phyloP scores from a whole-genome alignment of 2,113 vertebrate species.

The Oreocharis arfaki region DNA sequence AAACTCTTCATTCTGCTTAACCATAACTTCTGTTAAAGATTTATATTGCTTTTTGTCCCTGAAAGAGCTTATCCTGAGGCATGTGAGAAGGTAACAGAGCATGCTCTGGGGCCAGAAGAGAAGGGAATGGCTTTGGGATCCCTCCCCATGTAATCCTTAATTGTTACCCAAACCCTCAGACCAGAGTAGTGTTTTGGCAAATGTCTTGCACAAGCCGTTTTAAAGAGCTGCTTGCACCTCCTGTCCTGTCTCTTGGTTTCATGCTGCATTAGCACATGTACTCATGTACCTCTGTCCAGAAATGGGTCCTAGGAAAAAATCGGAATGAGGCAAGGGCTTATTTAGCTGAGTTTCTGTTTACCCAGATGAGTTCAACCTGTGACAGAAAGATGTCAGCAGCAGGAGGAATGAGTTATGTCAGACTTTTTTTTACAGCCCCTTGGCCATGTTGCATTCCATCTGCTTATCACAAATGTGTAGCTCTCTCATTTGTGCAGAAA shows the following conservation, averaged over 20 bases:
- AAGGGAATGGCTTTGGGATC: not conserved
- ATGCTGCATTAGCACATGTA: accelerated
- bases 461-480: not conserved
- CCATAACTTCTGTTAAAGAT: not conserved
- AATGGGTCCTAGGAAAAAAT: not conserved
- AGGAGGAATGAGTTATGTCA: not conserved
- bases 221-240: not conserved
- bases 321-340: not conserved
- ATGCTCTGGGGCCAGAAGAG: not conserved
- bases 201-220: accelerated
- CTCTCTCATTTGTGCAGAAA: not conserved
- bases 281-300: not conserved
- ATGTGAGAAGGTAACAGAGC: not conserved
- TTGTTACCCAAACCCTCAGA: not conserved
- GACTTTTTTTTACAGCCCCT: accelerated
- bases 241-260: not conserved
- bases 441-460: not conserved
- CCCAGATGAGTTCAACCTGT: not conserved
- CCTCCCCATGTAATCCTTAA: not conserved
- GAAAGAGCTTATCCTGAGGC: not conserved
- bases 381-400: not conserved
- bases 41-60: not conserved
- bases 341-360: not conserved
- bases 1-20: not conserved
- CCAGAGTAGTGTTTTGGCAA: not conserved